Percentiles rank a stretch among this genome's conserved stretches.
These are phyloP conservation scores for Marcusenius ussheri DNA, from an alignment of 2,113 vertebrate genomes.

Conservation along the genomic window DNA sequence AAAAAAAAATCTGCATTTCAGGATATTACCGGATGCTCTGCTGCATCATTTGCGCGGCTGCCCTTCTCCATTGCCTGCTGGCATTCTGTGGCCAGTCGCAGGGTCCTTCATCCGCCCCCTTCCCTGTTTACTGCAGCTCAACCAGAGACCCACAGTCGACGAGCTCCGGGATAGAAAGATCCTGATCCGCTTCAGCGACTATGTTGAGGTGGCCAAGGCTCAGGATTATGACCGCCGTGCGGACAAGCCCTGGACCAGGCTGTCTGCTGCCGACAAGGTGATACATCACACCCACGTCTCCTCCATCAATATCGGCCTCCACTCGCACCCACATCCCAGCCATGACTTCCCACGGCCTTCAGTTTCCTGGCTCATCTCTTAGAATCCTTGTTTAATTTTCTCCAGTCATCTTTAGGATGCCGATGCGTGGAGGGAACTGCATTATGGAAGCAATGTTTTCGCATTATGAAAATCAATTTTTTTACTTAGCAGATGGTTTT, in stretches of 20 bases:
- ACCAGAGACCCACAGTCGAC: slow-evolving; percentile 92
- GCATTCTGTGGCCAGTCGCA: background rate
- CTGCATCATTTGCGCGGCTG: background rate
- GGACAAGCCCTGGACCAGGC: slow-evolving; percentile 93
- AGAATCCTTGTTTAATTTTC: background rate
- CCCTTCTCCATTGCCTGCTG: background rate
- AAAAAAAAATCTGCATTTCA: background rate
- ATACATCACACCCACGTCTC: slow-evolving; percentile 31
- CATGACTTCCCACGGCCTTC: background rate
- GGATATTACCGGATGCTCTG: background rate
- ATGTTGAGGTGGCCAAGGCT: slow-evolving; percentile 97
- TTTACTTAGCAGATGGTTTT: background rate
- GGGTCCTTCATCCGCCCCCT: background rate
- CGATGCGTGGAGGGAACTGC: background rate
- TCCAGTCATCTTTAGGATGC: background rate
- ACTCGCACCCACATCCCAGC: background rate
- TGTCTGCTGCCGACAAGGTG: slow-evolving; percentile 92
- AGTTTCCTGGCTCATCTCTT: background rate
- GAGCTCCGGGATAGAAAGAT: slow-evolving; percentile 95
- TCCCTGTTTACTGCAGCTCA: slow-evolving; percentile 64
- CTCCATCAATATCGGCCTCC: background rate
- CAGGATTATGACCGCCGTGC: slow-evolving; percentile 95
- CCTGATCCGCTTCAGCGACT: slow-evolving; percentile 95
- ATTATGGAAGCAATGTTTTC: background rate
- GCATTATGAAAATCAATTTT: background rate